Percentiles rank a stretch among this genome's conserved stretches.
Evolutionary conservation across 1,140 invertebrate species (phyloP).

Genomic region (Coptotermes formosanus): DNA sequence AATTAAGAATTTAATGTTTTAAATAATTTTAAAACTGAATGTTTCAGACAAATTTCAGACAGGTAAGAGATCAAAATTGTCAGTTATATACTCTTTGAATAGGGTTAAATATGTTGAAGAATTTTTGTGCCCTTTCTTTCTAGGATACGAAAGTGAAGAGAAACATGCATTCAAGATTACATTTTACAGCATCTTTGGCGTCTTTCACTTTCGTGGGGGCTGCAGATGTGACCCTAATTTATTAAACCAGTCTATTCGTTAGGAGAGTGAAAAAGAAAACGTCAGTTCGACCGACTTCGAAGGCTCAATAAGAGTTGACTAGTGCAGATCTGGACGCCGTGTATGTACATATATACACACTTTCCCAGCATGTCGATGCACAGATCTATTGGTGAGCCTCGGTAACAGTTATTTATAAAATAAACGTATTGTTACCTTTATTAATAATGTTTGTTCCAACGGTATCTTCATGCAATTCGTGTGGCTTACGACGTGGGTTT

Average conservation of each 20-base stretch:
- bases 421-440: too few species aligned
- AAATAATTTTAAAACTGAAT: background rate
- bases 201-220: background rate
- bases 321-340: background rate
- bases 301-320: background rate
- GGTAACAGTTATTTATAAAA: too few species aligned
- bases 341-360: too few species aligned
- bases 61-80: background rate
- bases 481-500: too few species aligned
- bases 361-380: too few species aligned
- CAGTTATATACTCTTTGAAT: background rate
- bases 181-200: background rate
- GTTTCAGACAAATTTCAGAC: background rate
- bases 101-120: background rate
- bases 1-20: background rate
- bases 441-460: too few species aligned
- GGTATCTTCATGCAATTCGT: too few species aligned
- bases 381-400: too few species aligned
- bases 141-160: background rate
- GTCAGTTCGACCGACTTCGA: background rate
- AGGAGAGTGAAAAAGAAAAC: background rate
- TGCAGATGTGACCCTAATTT: slow-evolving; percentile 1
- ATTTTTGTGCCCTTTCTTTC: background rate
- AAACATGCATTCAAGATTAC: background rate
- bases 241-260: background rate